A percentile compares a stretch with the other conserved stretches of the same genome.
Conservation (phyloP, 92 coral and sea anemone species). For the Palythoa grandiflora region DNA sequence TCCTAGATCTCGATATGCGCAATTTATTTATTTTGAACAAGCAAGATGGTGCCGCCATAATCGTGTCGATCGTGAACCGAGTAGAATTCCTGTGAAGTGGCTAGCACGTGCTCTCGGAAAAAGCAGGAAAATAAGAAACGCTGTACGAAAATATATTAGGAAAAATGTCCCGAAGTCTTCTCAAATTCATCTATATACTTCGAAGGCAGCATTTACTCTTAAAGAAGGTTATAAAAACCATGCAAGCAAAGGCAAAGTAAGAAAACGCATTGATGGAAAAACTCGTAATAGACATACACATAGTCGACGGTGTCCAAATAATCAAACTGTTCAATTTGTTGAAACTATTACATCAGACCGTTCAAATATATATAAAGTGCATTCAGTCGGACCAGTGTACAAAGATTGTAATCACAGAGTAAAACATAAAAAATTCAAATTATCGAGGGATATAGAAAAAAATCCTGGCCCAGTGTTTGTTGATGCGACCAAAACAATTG, state of each 20-base stretch:
- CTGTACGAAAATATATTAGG: conserved; percentile 32
- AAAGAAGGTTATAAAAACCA: neutral
- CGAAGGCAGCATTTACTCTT: neutral
- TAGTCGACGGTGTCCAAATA: neutral
- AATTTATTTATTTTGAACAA: conserved; percentile 9
- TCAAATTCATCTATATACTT: conserved; percentile 25
- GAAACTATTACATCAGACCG: neutral
- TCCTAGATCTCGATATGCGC: too few species aligned
- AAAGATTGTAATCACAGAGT: too few species aligned
- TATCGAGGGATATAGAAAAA: too few species aligned
- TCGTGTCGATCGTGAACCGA: neutral
- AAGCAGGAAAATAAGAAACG: conserved; percentile 24
- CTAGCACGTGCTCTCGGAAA: conserved; percentile 29
- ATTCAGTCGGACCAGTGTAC: too few species aligned
- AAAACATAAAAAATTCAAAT: too few species aligned
- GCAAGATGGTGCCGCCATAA: conserved; percentile 2
- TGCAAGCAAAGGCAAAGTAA: neutral
- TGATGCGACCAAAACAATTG: too few species aligned
- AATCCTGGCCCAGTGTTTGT: too few species aligned
- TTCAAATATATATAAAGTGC: neutral
- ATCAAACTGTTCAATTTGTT: neutral
- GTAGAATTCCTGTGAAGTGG: too few species aligned
- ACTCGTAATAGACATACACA: neutral
- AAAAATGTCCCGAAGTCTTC: conserved; percentile 32
- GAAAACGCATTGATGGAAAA: conserved; percentile 1